These are phyloP conservation scores for Parasteatoda tepidariorum DNA, from an alignment of 1,140 invertebrate genomes.

Conservation along the genomic window DNA sequence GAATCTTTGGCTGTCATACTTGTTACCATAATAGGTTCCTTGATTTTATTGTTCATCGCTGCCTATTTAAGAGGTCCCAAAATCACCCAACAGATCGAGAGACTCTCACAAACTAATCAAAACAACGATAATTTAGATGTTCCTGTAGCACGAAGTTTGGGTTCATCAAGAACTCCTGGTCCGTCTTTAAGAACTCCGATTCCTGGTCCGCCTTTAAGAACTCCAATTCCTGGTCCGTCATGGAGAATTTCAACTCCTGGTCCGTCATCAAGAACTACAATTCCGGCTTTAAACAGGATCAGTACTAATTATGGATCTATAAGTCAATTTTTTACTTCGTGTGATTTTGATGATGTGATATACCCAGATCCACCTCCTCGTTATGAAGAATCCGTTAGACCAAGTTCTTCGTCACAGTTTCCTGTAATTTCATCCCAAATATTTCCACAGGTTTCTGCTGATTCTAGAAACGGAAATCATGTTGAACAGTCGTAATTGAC, in stretches of 20 bases:
- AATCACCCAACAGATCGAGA: constrained; percentile 23
- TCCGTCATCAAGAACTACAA: background rate
- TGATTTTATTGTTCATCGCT: constrained; percentile 2
- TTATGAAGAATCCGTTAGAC: background rate
- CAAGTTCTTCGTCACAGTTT: too few relatives aligned
- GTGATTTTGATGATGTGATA: background rate
- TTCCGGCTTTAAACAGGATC: background rate
- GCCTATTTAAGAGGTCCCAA: constrained; percentile 38
- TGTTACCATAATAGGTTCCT: constrained; percentile 7
- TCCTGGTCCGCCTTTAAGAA: too few relatives aligned
- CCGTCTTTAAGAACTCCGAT: too few relatives aligned
- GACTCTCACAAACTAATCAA: constrained; percentile 5
- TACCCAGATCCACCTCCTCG: constrained; percentile 9
- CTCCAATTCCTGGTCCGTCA: background rate
- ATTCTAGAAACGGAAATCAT: too few relatives aligned
- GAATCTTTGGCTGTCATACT: constrained; percentile 35
- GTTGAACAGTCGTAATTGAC: too few relatives aligned
- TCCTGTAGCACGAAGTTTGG: background rate
- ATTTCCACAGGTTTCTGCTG: too few relatives aligned
- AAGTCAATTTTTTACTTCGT: background rate
- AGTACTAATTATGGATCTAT: constrained; percentile 7
- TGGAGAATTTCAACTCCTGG: background rate
- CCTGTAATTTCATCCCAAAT: too few relatives aligned
- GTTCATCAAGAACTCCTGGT: too few relatives aligned
- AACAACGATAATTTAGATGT: background rate